Percentiles rank a stretch among this genome's conserved stretches.
Evolutionary conservation across 2,113 vertebrate species (phyloP).

Genomic region (Podarcis muralis): DNA sequence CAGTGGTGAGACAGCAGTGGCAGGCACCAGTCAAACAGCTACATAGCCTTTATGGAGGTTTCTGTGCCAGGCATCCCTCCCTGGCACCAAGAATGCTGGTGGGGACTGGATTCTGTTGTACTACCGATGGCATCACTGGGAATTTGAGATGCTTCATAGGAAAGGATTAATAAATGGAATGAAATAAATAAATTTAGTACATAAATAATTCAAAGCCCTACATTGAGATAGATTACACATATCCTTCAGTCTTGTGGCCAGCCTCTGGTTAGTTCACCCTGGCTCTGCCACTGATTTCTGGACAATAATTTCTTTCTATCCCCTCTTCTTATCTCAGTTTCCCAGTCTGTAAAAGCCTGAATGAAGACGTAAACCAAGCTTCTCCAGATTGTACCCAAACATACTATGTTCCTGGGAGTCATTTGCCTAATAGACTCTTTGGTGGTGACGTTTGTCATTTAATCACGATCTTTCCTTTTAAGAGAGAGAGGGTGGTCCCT

Average conservation of each 20-base stretch:
- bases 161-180: no score
- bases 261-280: background rate
- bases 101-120: no score
- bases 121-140: no score
- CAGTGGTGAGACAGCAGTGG: background rate
- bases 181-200: no score
- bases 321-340: slow-evolving; percentile 25
- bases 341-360: background rate
- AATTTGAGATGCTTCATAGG: no score
- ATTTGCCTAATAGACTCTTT: background rate
- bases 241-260: background rate
- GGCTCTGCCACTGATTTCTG: slow-evolving; percentile 35
- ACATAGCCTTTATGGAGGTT: background rate
- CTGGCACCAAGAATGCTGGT: background rate
- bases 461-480: background rate
- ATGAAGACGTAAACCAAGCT: background rate
- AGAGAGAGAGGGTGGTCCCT: no score
- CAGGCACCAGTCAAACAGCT: background rate
- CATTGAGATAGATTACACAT: background rate
- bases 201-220: background rate
- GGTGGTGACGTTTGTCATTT: background rate
- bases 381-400: background rate
- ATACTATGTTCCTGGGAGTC: background rate
- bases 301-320: slow-evolving; percentile 1
- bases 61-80: background rate